Conservation (phyloP, 2,797 vertebrate species). For the Acanthiza pusilla region DNA sequence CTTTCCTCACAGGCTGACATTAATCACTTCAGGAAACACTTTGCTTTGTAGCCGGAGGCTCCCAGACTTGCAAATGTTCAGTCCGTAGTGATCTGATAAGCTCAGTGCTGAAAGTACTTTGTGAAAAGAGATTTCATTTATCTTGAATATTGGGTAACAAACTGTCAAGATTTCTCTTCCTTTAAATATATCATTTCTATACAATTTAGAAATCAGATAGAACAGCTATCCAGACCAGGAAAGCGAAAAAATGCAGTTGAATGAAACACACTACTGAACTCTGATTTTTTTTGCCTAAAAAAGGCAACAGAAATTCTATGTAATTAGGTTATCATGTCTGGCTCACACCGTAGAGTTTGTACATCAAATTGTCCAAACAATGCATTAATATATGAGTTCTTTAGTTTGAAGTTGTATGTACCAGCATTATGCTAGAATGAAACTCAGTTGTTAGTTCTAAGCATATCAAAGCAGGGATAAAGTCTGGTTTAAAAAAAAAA, state of each 20-base stretch:
- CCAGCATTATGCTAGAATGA: neutral
- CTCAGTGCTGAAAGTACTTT: conserved; percentile 7
- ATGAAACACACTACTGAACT: neutral
- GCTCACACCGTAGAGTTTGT: neutral
- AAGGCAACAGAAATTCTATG: neutral
- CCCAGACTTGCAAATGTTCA: conserved; percentile 24
- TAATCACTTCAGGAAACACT: conserved; percentile 55
- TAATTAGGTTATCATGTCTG: neutral
- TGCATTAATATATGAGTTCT: neutral
- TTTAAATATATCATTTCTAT: neutral
- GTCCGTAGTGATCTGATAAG: conserved; percentile 45
- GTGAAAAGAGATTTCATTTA: conserved; percentile 34
- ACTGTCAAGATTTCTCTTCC: conserved; percentile 6
- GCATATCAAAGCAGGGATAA: neutral
- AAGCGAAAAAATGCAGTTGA: neutral
- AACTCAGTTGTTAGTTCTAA: neutral
- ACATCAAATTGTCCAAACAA: neutral
- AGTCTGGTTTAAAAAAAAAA: neutral
- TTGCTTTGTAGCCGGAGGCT: neutral
- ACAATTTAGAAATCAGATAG: neutral
- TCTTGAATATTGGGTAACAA: conserved; percentile 29
- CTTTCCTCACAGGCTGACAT: conserved; percentile 10
- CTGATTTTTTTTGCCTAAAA: neutral
- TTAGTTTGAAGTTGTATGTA: neutral
- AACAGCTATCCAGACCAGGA: neutral